Evolutionary conservation across 1,140 invertebrate species (phyloP).

Genomic region (Orchesella cincta): DNA sequence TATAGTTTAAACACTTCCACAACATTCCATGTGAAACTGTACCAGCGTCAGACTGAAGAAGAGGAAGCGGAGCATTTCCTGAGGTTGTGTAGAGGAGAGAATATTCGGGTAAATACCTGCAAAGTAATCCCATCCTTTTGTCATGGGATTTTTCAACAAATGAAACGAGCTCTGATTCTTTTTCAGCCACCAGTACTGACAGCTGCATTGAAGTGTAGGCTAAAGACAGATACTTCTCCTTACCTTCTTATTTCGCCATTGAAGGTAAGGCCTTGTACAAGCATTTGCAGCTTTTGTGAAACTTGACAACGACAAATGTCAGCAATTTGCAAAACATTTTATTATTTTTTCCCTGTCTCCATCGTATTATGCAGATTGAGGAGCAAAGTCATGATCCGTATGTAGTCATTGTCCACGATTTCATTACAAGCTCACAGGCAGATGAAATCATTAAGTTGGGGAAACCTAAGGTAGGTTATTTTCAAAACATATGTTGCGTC

Average conservation of each 20-base stretch:
- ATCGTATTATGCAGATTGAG: conserved; percentile 56
- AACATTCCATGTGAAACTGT: conserved; percentile 51
- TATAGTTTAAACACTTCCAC: conserved; percentile 43
- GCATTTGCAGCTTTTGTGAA: neutral
- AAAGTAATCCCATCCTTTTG: neutral
- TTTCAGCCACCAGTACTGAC: conserved; percentile 47
- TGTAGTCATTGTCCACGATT: conserved; percentile 60
- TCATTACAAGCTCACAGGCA: conserved; percentile 59
- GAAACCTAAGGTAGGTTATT: conserved; percentile 61
- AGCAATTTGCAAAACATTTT: too few relatives aligned
- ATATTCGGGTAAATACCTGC: conserved; percentile 48
- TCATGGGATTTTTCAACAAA: neutral
- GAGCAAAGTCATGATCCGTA: conserved; percentile 58
- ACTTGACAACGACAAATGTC: neutral
- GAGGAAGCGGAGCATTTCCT: conserved; percentile 58
- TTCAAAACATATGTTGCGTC: too few relatives aligned
- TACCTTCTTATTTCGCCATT: conserved; percentile 59
- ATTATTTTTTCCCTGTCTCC: neutral
- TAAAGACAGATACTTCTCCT: conserved; percentile 55
- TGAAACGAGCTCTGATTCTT: neutral
- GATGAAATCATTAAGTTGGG: conserved; percentile 58
- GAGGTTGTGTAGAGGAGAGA: conserved; percentile 53
- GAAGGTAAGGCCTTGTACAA: conserved; percentile 48
- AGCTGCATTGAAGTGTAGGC: conserved; percentile 57
- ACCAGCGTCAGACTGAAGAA: conserved; percentile 52